Base-by-base conservation (phyloP, 2,113 vertebrate species). In the Ancistrus triradiatus region DNA sequence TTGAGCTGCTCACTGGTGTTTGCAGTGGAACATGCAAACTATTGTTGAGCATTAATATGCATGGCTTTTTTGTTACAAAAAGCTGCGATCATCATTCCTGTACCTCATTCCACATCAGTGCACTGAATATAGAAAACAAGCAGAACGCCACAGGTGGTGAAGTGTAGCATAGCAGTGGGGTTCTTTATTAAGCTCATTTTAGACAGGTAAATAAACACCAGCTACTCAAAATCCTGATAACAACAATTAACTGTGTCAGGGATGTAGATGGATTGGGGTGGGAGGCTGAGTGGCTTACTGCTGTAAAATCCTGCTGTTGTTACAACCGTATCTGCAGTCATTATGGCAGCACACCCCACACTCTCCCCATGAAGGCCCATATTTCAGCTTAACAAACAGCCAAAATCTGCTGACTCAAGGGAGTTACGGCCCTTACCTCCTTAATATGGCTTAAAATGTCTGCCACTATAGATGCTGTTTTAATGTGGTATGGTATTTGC, bases 391-490 rank as follows among this genome's bases (percentile, higher is more conserved):
- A 78, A 42, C 42, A 60, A 44, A 44, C 53, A 59, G 64, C 44
- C 17, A 47, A 65, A 81, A 80, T 74, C 21, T 63, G 76, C 79
- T 59, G 78, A 82, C 70, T 81, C 82, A 77, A 48, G 50, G 35
- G 61, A 53, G 80, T 76, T 69, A 56, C 51, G 53, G 70, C 42
- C 59, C n/a, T 44, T 49, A 59, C 62, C 62, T 38, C 46, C 44
- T 52, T 63, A 46, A 63, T 61, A 44, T 55, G 50, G 67, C 68
- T 62, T 82, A 82, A 82, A 76, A 78, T 72, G 77, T 79, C 70
- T 74, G 33, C 69, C 76, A 75, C 71, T 77, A 63, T 81, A 78
- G 79, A 74, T 80, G 79, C 74, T 56, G 69, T 80, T 77, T 70
- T 65, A 60, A 69, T 78, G 77, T 75, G 63, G 69, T 69, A 55